Base-by-base conservation (phyloP, 2,888 invertebrate genomes). In the Phortica magna region DNA sequence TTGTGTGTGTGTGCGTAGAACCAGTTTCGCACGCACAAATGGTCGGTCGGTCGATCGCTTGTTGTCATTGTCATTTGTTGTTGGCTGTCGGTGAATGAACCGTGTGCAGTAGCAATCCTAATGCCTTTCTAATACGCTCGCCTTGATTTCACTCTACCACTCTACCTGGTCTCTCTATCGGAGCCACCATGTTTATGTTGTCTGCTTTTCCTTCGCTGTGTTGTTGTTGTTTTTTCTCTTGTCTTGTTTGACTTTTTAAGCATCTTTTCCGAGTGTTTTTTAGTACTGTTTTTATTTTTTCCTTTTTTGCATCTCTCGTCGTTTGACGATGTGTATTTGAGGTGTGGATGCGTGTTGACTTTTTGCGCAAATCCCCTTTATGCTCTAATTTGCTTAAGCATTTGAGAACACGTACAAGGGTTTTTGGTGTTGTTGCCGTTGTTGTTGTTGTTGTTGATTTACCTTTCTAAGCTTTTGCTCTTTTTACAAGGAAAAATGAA, bases 81-180 rank as follows among this genome's bases (percentile, higher is more conserved):
- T 43, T 17, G 71, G 75, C 48, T 73, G 89, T 84, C 89, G 90
- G 90, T 90, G 89, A 90, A 90, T 90, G 90, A 88, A 88, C 88
- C 86, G 81, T 79, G 61, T 68, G 70, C 74, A 80, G 79, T 77
- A 43, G 64, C 73, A 74, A 79, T 76, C 80, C 86, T 88, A 86
- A 87, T 84, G 83, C 79, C 75, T 80, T 81, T 84, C 83, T 84
- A 86, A 88, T 86, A 80, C 72, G 41, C 19, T 79, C 42, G 86
- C 88, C 89, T 88, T 88, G 88, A 77, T 80, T 80, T 41, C 31
- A 31, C 70, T 75, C 65, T 53, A 48, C 48, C 31, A 31, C 70
- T 75, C 65, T 53, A 48, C 48, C 48, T 48, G 48, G 42, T 22
- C 67, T 59, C 71, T 75, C 14, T 42, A 55, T 73, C 65, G 76